phyloP scores from a whole-genome alignment of 2,888 invertebrate species.

The Chrysolina americana region DNA sequence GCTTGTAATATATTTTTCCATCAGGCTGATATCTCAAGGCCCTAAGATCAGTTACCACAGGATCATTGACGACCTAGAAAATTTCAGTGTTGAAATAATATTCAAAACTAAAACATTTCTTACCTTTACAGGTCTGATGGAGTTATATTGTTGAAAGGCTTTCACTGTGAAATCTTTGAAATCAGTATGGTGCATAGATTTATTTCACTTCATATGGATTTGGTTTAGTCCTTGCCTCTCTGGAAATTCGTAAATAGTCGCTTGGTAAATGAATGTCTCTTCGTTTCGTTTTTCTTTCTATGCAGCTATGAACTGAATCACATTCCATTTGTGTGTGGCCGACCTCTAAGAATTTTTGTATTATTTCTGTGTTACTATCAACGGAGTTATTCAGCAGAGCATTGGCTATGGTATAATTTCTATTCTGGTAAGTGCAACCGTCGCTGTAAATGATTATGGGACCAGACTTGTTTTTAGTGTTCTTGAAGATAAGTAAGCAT shows the following conservation, averaged over 20 bases:
- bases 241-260: conserved; percentile 21
- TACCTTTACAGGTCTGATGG: conserved; percentile 18
- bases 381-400: neutral
- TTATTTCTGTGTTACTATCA: conserved; percentile 5
- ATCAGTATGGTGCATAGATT: conserved; percentile 13
- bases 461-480: conserved; percentile 27
- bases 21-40: conserved; percentile 11
- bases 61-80: conserved; percentile 3
- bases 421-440: conserved; percentile 54
- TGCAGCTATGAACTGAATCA: neutral
- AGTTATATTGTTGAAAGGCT: neutral
- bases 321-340: neutral
- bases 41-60: conserved; percentile 12
- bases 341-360: conserved; percentile 7
- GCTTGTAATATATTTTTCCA: conserved; percentile 5
- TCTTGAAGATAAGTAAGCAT: conserved; percentile 44
- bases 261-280: conserved; percentile 28
- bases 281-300: conserved; percentile 20
- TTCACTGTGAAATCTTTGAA: conserved; percentile 11
- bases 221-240: conserved; percentile 27
- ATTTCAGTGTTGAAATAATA: neutral
- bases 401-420: conserved; percentile 53
- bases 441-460: conserved; percentile 54
- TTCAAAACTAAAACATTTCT: neutral
- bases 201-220: conserved; percentile 21